A percentile compares a stretch with the other conserved stretches of the same genome.
Conservation (phyloP, 2,113 vertebrate genomes). For the Pterocles orientalis region DNA sequence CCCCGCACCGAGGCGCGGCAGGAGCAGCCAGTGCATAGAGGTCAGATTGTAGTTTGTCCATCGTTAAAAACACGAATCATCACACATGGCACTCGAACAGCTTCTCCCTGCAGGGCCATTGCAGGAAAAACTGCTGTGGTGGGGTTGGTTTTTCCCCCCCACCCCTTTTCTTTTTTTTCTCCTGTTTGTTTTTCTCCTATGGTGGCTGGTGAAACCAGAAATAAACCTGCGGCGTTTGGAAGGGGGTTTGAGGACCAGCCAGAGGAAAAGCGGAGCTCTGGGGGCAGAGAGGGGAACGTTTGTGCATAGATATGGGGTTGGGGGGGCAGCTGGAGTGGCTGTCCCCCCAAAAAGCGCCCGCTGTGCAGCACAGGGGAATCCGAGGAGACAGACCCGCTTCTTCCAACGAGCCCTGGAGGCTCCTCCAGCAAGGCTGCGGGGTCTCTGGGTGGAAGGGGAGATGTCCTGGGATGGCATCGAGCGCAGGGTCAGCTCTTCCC, state of each 20-base stretch:
- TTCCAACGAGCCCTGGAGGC: neutral
- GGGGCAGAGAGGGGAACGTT: neutral
- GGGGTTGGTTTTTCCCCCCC: no score
- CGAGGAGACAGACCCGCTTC: neutral
- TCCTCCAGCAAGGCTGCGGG: neutral
- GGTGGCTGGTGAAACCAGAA: neutral
- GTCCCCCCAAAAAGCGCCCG: neutral
- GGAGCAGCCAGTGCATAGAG: neutral
- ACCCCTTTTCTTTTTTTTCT: neutral
- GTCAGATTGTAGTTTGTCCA: neutral
- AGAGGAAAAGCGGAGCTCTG: neutral
- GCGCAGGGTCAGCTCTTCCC: neutral
- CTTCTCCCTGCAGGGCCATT: rapidly evolving
- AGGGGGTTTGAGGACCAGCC: neutral
- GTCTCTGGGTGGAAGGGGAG: neutral
- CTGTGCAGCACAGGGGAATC: neutral
- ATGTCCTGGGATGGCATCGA: neutral
- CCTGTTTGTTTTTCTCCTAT: neutral
- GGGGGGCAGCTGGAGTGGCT: neutral
- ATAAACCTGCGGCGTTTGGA: neutral
- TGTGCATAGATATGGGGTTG: constrained; percentile 4
- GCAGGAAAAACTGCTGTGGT: neutral
- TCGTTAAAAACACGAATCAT: neutral
- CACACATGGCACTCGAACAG: neutral
- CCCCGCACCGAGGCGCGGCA: neutral